Base-by-base conservation (phyloP, 2,888 invertebrate species). In the Parasteatoda lunata region DNA sequence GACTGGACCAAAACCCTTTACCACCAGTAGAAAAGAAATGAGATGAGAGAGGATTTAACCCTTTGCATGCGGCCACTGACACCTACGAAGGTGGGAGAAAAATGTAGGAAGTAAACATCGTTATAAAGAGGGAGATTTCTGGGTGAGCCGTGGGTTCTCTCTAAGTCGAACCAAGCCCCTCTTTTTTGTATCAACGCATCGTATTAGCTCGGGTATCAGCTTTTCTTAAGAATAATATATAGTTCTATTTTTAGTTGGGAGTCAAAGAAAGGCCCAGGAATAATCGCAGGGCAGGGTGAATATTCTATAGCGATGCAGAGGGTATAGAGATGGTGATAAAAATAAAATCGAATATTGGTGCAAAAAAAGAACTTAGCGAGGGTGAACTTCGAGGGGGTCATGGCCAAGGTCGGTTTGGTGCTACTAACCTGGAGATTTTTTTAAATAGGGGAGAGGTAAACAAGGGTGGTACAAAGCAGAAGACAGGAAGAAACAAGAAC, bases 61-160 rank as follows among this genome's bases (percentile, higher is more conserved):
- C 86, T 82, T 87, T 87, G 77, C 45, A 66, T 54, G 65, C 13
- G 68, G 59, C 70, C 77, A 76, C 71, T 76, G 77, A 87, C 86
- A 87, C 81, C 86, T 82, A 64, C 15, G 15, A 66, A 54, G 5
- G 5, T 11, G 13, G 13, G 13, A 54, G 13, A 54, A 13, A 54
- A 77, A 77, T 71, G 86, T 87, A 81, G 86, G 86, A 87, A 87
- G 86, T 87, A 87, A 87, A 87, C 86, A 87, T 66, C 77, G 59
- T 64, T 69, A 87, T 87, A 87, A 87, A 87, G 59, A 59, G 15
- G 5, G 54, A 13, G 13, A 54, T 13, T 54, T 13, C 69, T 15
- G 77, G 81, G 81, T 64, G 83, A 77, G 15, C 48, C 54, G 8
- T 3, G 64, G 13, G 71, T 48, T 65, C 70, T 64, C 77, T 69